Evolutionary conservation across 2,113 vertebrate genomes (phyloP).

Genomic region (Macquaria ambigua): DNA sequence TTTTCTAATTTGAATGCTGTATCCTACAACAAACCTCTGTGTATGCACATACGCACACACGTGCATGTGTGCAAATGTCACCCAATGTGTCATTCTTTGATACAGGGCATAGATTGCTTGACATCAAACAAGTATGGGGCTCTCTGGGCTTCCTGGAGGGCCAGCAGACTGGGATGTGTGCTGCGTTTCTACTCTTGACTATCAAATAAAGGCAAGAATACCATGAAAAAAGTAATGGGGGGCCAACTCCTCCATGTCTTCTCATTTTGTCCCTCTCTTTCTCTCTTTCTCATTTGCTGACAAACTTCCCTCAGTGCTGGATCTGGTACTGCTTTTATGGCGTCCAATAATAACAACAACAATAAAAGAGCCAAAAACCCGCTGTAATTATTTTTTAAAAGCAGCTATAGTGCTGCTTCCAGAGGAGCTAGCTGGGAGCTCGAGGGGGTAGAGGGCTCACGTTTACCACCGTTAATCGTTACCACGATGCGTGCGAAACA

Average conservation of each 20-base stretch:
- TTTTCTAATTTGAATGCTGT: slow-evolving; percentile 30
- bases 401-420: slow-evolving; percentile 48
- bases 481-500: slow-evolving; percentile 66
- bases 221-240: slow-evolving; percentile 5
- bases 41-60: slow-evolving; percentile 13
- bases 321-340: slow-evolving; percentile 47
- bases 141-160: neutral
- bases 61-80: slow-evolving; percentile 26
- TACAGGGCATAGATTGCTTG: neutral
- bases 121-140: slow-evolving; percentile 2
- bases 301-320: slow-evolving; percentile 23
- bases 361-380: slow-evolving; percentile 60
- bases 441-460: slow-evolving; percentile 42
- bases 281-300: slow-evolving; percentile 26
- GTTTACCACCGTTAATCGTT: slow-evolving; percentile 69
- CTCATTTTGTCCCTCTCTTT: slow-evolving; percentile 12
- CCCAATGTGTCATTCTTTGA: slow-evolving; percentile 33
- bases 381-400: slow-evolving; percentile 74
- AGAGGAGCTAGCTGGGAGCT: slow-evolving; percentile 49
- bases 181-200: neutral
- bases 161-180: neutral
- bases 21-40: slow-evolving; percentile 21
- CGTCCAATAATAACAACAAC: slow-evolving; percentile 61
- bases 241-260: neutral
- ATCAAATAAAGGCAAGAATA: slow-evolving; percentile 24